Conservation (phyloP, 2,888 invertebrate species). For the Lasioglossum zephyrum region DNA sequence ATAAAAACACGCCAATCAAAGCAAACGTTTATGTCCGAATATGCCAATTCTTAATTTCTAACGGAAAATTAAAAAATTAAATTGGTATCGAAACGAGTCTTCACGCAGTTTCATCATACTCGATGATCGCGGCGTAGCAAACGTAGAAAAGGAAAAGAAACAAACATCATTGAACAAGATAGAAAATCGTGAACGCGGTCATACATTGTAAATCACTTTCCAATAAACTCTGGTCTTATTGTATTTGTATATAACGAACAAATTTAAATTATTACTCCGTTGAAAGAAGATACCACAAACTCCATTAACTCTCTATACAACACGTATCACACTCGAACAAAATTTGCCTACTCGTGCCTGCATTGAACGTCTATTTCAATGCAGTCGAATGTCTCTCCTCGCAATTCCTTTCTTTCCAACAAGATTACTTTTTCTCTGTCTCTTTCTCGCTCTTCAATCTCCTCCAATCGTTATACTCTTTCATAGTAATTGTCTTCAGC, state of each 20-base stretch:
- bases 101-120: not conserved
- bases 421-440: not conserved
- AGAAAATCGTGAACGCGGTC: conserved; percentile 6
- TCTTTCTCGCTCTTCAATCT: not conserved
- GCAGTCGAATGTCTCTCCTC: conserved; percentile 13
- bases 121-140: not conserved
- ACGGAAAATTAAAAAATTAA: not conserved
- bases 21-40: not conserved
- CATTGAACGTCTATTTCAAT: conserved; percentile 22
- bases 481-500: not conserved
- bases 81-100: not conserved
- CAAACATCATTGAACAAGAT: conserved; percentile 4
- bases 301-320: conserved; percentile 28
- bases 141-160: not conserved
- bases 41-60: not conserved
- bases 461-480: not conserved
- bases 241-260: conserved; percentile 5
- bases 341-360: conserved; percentile 18
- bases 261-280: not conserved
- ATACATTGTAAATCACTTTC: not conserved
- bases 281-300: not conserved
- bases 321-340: not conserved
- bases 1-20: not conserved
- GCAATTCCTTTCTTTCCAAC: not conserved
- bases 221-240: not conserved